Conservation (phyloP, 2,113 vertebrate species). For the Monarcha castaneiventris region DNA sequence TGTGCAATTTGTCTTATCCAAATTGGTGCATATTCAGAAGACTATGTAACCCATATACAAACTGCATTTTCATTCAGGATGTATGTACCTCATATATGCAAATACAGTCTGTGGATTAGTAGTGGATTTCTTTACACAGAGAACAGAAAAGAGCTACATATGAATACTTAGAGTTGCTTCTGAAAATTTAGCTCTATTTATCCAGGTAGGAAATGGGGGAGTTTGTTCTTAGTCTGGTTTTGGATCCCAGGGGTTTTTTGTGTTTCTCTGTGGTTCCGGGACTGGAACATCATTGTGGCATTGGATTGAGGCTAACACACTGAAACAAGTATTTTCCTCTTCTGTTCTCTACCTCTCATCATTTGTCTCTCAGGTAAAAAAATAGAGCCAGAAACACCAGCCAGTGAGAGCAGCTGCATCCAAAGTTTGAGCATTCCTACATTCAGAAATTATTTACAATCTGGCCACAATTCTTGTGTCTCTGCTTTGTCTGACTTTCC, state of each 20-base stretch:
- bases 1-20: slow-evolving; percentile 66
- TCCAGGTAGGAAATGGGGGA: not conserved
- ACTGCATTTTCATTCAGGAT: slow-evolving; percentile 40
- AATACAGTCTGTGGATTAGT: slow-evolving; percentile 48
- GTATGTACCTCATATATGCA: slow-evolving; percentile 38
- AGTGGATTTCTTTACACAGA: not conserved
- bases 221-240: not conserved
- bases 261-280: not conserved
- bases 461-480: not conserved
- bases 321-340: not conserved
- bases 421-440: not conserved
- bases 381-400: not conserved
- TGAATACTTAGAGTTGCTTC: not conserved
- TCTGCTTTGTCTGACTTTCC: not conserved
- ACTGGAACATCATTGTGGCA: not conserved
- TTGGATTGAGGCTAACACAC: not conserved
- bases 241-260: not conserved
- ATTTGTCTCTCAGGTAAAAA: not conserved
- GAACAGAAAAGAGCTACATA: not conserved
- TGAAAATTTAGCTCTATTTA: slow-evolving; percentile 4
- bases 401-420: not conserved
- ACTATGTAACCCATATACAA: slow-evolving; percentile 44
- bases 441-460: not conserved
- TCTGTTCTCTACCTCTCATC: not conserved
- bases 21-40: slow-evolving; percentile 50